Base-by-base conservation (phyloP, 2,113 vertebrate genomes). In the Gasterosteus nipponicus region DNA sequence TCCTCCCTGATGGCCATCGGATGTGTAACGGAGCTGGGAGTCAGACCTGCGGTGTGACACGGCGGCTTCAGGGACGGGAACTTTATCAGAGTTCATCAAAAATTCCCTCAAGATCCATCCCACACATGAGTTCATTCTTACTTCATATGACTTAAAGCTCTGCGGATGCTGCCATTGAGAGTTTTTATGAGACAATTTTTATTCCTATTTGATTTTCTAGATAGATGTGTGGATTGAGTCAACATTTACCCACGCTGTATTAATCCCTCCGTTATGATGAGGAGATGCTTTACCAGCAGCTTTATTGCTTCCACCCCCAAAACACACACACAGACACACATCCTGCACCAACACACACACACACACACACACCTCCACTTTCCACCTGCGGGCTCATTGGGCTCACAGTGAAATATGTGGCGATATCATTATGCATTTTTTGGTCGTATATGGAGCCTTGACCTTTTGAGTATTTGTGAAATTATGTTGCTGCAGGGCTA, bases 391-490 rank as follows among this genome's bases (percentile, higher is more conserved):
- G 80, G 75, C 81, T 85, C 79, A 62, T 33, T 79, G 81, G 73
- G 71, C 82, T 87, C 62, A 53, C 81, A 74, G 47, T 80, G 72
- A 87, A 84, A 86, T 78, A 80, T 83, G 84, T 73, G 62, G 14
- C 69, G 72, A 77, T 83, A 80, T 83, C 77, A 89, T 90, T 88
- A 83, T 77, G 83, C 86, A 78, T 82, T 78, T 78, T 74, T 80
- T 90, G 90, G 82, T 64, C 16, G 14, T 62, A 77, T 33, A 72
- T 18, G 69, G 59, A 47, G 78, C 62, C 69, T 57, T 89, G 79
- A 89, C 90, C 88, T 91, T 90, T 91, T 86, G 75, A 85, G 86
- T 72, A 77, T 67, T 66, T 86, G 73, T 79, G 78, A 66, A 81
- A 53, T 86, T 67, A 69, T 83, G 59, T 71, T 69, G 69, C 56